These are phyloP conservation scores for Aselliscus stoliczkanus DNA, from an alignment of 2,797 vertebrate species.

Conservation along the genomic window DNA sequence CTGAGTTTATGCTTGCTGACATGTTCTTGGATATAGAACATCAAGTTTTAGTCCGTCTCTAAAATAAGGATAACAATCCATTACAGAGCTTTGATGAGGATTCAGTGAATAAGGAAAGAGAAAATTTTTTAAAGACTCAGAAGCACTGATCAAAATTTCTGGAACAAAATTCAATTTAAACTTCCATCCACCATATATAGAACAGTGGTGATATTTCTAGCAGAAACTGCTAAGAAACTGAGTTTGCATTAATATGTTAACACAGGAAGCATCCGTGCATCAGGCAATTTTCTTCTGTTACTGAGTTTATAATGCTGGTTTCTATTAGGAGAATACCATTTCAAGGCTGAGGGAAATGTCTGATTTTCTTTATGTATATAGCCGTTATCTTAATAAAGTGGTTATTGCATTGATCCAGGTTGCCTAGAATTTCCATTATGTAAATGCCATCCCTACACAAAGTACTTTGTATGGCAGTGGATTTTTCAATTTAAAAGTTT, in stretches of 20 bases:
- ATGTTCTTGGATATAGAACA: background rate
- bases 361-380: constrained; percentile 47
- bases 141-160: constrained; percentile 15
- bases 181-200: background rate
- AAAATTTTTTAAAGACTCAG: background rate
- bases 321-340: constrained; percentile 50
- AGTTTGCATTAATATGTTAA: constrained; percentile 42
- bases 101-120: background rate
- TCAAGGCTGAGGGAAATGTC: constrained; percentile 47
- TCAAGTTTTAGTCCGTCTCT: background rate
- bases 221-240: constrained; percentile 29
- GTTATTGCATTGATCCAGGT: constrained; percentile 68
- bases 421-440: constrained; percentile 65
- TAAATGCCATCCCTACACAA: constrained; percentile 59
- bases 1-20: background rate
- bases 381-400: constrained; percentile 72
- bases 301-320: constrained; percentile 39
- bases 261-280: background rate
- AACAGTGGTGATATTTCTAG: background rate
- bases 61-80: background rate
- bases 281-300: constrained; percentile 45
- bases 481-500: constrained; percentile 69
- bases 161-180: constrained; percentile 18
- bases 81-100: background rate
- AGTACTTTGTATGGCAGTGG: constrained; percentile 57